These are phyloP conservation scores for Oncorhynchus nerka DNA, from an alignment of 2,113 vertebrate species.

Conservation along the genomic window DNA sequence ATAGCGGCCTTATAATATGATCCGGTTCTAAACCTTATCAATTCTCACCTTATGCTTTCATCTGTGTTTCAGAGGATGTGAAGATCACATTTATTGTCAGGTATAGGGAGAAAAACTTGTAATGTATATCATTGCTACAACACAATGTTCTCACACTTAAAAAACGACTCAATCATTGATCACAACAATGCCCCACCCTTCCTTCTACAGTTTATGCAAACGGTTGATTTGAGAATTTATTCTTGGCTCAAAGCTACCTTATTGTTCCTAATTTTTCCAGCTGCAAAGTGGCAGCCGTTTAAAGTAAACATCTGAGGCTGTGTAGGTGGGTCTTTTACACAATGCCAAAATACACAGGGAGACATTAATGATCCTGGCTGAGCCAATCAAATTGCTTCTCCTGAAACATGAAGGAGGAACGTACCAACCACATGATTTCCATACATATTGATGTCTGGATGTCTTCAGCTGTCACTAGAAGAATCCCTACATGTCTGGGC, in stretches of 20 bases:
- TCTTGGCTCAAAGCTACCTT: neutral
- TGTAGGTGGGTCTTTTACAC: constrained; percentile 34
- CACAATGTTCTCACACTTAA: too few species aligned
- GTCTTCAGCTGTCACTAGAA: constrained; percentile 67
- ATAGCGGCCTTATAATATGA: neutral
- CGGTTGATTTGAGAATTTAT: too few species aligned
- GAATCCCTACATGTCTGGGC: constrained; percentile 3
- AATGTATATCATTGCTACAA: neutral
- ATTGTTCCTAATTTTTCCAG: neutral
- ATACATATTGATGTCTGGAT: constrained; percentile 50
- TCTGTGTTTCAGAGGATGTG: neutral
- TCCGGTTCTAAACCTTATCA: neutral
- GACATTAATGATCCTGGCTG: constrained; percentile 9
- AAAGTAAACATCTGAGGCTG: neutral
- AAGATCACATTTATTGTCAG: too few species aligned
- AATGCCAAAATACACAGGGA: constrained; percentile 44
- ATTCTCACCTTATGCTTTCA: neutral
- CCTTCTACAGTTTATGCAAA: too few species aligned
- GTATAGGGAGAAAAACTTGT: neutral
- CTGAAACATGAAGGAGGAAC: constrained; percentile 4
- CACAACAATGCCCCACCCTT: too few species aligned
- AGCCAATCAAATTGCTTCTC: neutral
- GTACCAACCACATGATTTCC: constrained; percentile 44
- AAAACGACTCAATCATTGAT: too few species aligned
- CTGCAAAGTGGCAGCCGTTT: constrained; percentile 3